Evolutionary conservation across 2,888 invertebrate species (phyloP).

Genomic region (Agonopterix heracliana): DNA sequence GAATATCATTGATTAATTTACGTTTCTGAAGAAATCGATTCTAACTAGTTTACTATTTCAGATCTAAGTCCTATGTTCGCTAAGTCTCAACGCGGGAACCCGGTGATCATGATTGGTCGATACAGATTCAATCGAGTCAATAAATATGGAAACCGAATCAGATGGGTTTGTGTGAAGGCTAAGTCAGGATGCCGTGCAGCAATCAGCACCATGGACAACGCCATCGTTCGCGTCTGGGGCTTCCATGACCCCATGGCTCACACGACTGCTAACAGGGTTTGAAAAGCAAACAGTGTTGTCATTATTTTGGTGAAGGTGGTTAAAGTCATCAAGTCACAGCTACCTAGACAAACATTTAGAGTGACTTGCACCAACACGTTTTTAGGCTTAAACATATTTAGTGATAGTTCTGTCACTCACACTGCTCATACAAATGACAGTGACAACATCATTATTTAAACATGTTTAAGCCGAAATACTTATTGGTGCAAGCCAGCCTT

Average conservation of each 20-base stretch:
- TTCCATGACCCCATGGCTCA: neutral
- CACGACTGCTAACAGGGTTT: neutral
- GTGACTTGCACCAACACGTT: no score
- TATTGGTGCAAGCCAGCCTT: no score
- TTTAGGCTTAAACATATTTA: no score
- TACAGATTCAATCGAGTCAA: neutral
- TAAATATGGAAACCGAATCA: conserved; percentile 15
- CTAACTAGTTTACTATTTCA: neutral
- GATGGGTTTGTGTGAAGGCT: neutral
- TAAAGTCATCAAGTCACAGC: no score
- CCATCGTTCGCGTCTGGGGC: neutral
- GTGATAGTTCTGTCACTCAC: no score
- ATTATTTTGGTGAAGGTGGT: no score
- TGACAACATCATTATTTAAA: no score
- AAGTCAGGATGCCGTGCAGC: neutral
- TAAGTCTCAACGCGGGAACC: neutral
- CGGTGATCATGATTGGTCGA: neutral
- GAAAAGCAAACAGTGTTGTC: neutral
- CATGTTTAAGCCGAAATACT: no score
- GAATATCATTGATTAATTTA: no score
- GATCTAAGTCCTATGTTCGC: neutral
- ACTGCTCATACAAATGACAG: no score
- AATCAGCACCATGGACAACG: neutral
- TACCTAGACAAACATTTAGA: no score
- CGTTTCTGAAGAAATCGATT: neutral